phyloP scores from a whole-genome alignment of 2,113 vertebrate species.

The Lycaon pictus region DNA sequence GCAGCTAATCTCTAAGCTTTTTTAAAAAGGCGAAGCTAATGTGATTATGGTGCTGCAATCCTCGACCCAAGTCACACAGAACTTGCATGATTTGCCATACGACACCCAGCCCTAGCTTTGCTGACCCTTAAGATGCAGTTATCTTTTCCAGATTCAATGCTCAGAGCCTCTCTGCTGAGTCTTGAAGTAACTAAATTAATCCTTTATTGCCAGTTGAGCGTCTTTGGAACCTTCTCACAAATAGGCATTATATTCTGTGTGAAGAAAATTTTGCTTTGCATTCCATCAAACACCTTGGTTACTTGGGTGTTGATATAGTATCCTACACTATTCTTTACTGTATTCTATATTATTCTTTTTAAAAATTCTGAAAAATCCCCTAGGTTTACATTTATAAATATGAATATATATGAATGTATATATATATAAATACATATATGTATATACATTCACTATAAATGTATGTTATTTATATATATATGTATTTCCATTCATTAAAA shows the following conservation, averaged over 20 bases:
- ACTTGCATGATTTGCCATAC: neutral
- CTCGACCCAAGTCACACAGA: neutral
- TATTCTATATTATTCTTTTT: neutral
- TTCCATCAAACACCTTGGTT: constrained; percentile 8
- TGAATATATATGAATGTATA: neutral
- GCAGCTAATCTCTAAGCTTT: neutral
- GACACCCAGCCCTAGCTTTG: neutral
- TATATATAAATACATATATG: neutral
- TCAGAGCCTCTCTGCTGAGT: constrained; percentile 8
- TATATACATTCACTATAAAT: neutral
- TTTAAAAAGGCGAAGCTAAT: neutral
- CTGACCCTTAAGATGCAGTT: constrained; percentile 46
- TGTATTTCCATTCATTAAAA: neutral
- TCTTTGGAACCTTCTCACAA: neutral
- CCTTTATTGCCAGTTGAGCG: neutral
- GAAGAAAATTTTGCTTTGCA: constrained; percentile 10
- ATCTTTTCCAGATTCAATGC: neutral
- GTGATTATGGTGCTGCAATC: neutral
- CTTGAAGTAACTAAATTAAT: constrained; percentile 67
- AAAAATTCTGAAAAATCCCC: neutral
- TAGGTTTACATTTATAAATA: neutral
- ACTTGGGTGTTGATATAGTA: neutral
- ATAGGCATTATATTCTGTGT: neutral
- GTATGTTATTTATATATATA: neutral
- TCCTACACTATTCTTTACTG: neutral